A percentile compares a stretch with the other conserved stretches of the same genome.
These are phyloP conservation scores for Tigriopus californicus DNA, from an alignment of 2,888 invertebrate genomes.

Conservation along the genomic window DNA sequence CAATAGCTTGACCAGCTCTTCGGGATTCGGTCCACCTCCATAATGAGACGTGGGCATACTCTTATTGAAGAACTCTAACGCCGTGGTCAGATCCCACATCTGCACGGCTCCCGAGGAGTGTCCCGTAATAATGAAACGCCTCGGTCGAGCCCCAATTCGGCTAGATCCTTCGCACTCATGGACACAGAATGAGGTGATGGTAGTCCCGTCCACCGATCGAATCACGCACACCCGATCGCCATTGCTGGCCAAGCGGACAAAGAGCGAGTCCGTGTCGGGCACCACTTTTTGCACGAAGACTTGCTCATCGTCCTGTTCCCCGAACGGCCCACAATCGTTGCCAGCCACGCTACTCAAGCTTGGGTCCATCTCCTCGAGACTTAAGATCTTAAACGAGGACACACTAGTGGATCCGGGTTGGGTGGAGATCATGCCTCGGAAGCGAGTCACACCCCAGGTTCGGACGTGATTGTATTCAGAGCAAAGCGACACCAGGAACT, in stretches of 20 bases:
- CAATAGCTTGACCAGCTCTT: constrained; percentile 70
- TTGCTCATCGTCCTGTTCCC: constrained; percentile 94
- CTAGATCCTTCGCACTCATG: constrained; percentile 91
- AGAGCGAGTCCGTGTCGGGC: constrained; percentile 85
- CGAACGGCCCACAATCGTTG: constrained; percentile 26
- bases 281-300: constrained; percentile 95
- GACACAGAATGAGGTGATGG: constrained; percentile 84
- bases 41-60: constrained; percentile 26
- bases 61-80: constrained; percentile 45
- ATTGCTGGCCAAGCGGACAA: constrained; percentile 81
- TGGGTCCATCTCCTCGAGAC: constrained; percentile 39
- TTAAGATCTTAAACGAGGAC: constrained; percentile 89
- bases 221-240: constrained; percentile 45
- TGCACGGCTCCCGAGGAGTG: constrained; percentile 81
- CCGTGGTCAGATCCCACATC: constrained; percentile 97
- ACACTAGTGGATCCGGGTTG: constrained; percentile 95
- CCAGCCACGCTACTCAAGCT: too few relatives aligned
- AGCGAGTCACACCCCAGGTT: constrained; percentile 89
- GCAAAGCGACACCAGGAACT: constrained; percentile 85
- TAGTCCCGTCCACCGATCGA: constrained; percentile 77
- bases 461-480: constrained; percentile 95
- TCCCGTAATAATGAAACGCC: constrained; percentile 44
- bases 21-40: constrained; percentile 77
- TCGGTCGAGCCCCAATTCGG: constrained; percentile 60
- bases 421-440: constrained; percentile 94